phyloP scores from a whole-genome alignment of 2,113 vertebrate genomes.

The Lasiurus borealis region DNA sequence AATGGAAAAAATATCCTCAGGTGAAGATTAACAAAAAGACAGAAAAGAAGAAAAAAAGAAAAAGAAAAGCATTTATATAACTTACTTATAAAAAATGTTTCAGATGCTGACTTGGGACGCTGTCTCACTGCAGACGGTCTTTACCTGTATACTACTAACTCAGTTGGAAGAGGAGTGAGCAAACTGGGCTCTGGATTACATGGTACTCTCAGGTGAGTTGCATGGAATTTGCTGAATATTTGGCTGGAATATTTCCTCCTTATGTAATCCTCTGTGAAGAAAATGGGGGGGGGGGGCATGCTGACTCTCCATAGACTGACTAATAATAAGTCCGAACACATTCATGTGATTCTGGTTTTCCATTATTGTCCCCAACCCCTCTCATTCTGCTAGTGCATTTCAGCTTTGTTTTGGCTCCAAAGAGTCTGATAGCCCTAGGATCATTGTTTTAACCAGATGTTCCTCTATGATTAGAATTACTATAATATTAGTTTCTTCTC shows the following conservation, averaged over 20 bases:
- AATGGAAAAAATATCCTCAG: no score
- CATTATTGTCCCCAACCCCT: not conserved
- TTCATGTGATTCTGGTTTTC: not conserved
- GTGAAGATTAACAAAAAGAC: no score
- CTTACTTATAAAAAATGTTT: slow-evolving; percentile 71
- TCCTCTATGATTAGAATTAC: not conserved
- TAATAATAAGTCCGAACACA: not conserved
- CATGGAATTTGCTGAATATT: slow-evolving; percentile 32
- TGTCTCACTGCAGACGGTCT: slow-evolving; percentile 97
- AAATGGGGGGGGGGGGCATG: not conserved
- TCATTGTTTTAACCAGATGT: slow-evolving; percentile 34
- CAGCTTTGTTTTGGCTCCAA: slow-evolving; percentile 20
- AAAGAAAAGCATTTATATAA: slow-evolving; percentile 4
- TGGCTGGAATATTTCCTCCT: not conserved
- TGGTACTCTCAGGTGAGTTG: slow-evolving; percentile 96
- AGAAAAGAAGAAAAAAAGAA: no score
- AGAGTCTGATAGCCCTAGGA: not conserved
- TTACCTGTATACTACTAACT: slow-evolving; percentile 98
- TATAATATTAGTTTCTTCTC: slow-evolving; percentile 37
- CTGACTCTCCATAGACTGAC: not conserved
- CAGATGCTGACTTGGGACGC: slow-evolving; percentile 98
- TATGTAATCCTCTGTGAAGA: not conserved
- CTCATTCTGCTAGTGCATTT: slow-evolving; percentile 18
- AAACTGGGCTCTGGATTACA: slow-evolving; percentile 98
- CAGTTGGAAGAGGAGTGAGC: slow-evolving; percentile 97